Evolutionary conservation across 2,113 vertebrate genomes (phyloP).

Genomic region (Furnarius figulus): DNA sequence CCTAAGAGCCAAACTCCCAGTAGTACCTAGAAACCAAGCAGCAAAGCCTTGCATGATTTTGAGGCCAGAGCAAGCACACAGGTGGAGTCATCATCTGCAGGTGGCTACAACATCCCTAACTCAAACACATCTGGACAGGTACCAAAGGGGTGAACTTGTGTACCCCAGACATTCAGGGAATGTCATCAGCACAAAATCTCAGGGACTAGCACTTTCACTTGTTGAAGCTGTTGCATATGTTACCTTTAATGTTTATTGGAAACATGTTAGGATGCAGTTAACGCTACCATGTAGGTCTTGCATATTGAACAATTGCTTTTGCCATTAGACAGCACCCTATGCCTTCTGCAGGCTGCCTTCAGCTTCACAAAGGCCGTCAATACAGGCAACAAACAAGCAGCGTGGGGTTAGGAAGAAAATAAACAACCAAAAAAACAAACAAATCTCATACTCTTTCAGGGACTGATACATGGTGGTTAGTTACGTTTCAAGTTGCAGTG

Average conservation of each 20-base stretch:
- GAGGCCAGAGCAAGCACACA: background rate
- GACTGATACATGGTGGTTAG: accelerated
- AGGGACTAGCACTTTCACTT: background rate
- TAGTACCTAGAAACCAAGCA: background rate
- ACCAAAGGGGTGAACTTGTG: background rate
- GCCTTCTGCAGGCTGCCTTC: background rate
- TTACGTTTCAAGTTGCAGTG: background rate
- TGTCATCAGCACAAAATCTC: background rate
- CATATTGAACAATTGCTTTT: background rate
- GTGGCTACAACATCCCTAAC: background rate
- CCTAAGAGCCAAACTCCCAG: background rate
- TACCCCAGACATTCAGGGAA: background rate
- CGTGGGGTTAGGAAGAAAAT: background rate
- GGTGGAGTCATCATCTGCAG: accelerated
- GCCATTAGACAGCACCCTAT: background rate
- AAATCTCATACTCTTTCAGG: accelerated
- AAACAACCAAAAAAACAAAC: background rate
- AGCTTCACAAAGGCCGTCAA: background rate
- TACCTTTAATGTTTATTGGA: background rate
- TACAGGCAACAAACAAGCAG: background rate
- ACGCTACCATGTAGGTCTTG: background rate
- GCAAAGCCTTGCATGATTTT: background rate
- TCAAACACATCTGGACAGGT: background rate
- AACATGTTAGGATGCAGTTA: accelerated
- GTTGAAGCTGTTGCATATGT: background rate